These are phyloP conservation scores for Pagrus major DNA, from an alignment of 2,113 vertebrate genomes.

Conservation along the genomic window DNA sequence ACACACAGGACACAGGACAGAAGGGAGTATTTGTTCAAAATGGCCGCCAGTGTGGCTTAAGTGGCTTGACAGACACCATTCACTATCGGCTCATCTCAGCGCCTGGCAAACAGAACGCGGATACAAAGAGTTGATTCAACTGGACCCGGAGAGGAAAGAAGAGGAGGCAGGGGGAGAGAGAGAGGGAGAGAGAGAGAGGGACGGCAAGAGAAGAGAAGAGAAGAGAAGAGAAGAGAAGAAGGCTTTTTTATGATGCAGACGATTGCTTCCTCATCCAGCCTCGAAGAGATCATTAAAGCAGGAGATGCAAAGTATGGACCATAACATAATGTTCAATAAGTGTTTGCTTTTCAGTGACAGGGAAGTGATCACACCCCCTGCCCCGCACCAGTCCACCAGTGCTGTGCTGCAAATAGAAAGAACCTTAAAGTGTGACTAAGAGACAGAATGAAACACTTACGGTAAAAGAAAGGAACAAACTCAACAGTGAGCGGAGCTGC, in stretches of 20 bases:
- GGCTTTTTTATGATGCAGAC: not conserved
- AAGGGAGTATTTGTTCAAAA: slow-evolving; percentile 66
- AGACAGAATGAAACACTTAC: slow-evolving; percentile 84
- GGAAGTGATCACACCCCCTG: too few relatives aligned
- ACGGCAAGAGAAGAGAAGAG: slow-evolving; percentile 12
- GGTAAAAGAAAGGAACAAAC: slow-evolving; percentile 99
- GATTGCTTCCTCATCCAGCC: slow-evolving; percentile 16
- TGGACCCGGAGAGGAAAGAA: slow-evolving; percentile 10
- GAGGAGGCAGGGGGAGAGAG: slow-evolving; percentile 15
- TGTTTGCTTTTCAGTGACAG: too few relatives aligned
- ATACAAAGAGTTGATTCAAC: slow-evolving; percentile 67
- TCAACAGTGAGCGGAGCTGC: slow-evolving; percentile 96
- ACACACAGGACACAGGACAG: slow-evolving; percentile 25
- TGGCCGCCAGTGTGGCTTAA: slow-evolving; percentile 44
- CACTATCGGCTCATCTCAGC: slow-evolving; percentile 67
- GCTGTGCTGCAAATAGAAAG: not conserved
- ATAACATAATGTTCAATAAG: too few relatives aligned
- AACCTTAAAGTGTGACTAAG: not conserved
- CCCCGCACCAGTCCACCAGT: too few relatives aligned
- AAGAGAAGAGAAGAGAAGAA: not conserved
- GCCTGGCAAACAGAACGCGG: slow-evolving; percentile 38
- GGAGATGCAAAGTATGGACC: not conserved
- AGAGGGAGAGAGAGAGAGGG: slow-evolving; percentile 22
- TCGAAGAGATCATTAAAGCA: not conserved
- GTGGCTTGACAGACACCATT: slow-evolving; percentile 55